Evolutionary conservation across 1,140 invertebrate genomes (phyloP), one percentile per base, ranked within the genome.

Genomic region (Nomia melanderi): DNA sequence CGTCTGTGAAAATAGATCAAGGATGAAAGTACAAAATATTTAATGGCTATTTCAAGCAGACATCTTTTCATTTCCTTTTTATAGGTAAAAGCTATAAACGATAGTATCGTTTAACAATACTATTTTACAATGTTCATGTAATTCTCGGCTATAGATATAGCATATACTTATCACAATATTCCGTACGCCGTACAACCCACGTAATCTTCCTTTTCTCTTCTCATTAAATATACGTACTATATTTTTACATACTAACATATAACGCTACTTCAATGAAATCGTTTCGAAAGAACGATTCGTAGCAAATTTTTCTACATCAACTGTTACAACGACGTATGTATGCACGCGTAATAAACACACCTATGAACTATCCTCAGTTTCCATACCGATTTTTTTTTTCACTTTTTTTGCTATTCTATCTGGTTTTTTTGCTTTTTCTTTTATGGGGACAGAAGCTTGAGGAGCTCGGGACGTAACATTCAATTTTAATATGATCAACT

Each of bases 141-240:
- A 82, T 53, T 47, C 39, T 86, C 77, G 78, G 71, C 29, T 81
- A 81, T 86, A 17, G 11, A 17, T 44, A 76, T 39, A 39, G 8
- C 12, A 39, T 8, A 44, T 74, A 83, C 75, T 83, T 88, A 88
- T 88, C 86, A 88, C 86, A 88, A 81, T 84, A 77, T 83, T 86
- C 76, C 78, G 69, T 72, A 77, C 59, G 64, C 80, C 72, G 73
- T 73, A 84, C 62, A 84, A 44, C 29, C 66, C 47, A 83, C 62
- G n/a, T 81, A 44, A 44, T 71, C n/a, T 4, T 41, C 27, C 56
- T 67, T 44, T 39, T 64, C 64, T 14, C 44, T 70, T 9, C 3
- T 64, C 44, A 67, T 63, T 57, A 44, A 44, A 44, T 44, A 44
- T 44, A 44, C 41, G 41, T 17, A 44, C 41, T 44, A 44, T 44